Base-by-base conservation (phyloP, 1,140 invertebrate species). In the Copidosoma floridanum region DNA sequence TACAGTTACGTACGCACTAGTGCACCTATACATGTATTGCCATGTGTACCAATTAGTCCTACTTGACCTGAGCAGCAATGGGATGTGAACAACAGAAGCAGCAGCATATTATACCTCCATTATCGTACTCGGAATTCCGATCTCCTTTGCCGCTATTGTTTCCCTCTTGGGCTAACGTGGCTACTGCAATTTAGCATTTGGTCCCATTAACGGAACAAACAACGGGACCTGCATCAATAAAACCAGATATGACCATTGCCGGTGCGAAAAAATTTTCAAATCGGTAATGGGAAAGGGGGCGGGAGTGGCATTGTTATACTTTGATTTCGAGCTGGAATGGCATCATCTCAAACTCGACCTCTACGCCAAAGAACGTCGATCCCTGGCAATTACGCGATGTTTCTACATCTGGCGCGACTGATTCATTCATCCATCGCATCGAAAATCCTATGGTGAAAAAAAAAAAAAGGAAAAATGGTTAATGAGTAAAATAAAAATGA, bases 51-150 rank as follows among this genome's bases (percentile, higher is more conserved):
- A 78, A 78, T 79, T 79, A 76, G 69, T 71, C 67, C 68, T 61
- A 77, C 69, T 75, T 77, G 73, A 79, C 74, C 76, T 66, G n/a
- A n/a, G n/a, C 64, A 64, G 62, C 62, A 68, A 40, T 43, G 68
- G 64, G 65, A 70, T 57, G 65, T 67, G 65, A 65, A 61, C 71
- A 70, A 77, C 68, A 64, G 66, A 46, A 65, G 58, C 38, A 46
- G n/a, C n/a, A n/a, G n/a, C n/a, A n/a, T n/a, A n/a, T 63, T 67
- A 72, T 68, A 74, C 68, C 70, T 69, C 5, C 3, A 43, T 26
- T 20, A 26, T 3, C 11, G 11, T 23, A 40, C 35, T 46, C 23
- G 41, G 24, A 47, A 50, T 27, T 37, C 3, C 32, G 27, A 56
- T 57, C 38, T 20, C 48, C 48, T 57, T 57, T 21, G 26, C 32